Conservation (phyloP, 2,888 invertebrate genomes). For the Lumbricus terrestris region DNA sequence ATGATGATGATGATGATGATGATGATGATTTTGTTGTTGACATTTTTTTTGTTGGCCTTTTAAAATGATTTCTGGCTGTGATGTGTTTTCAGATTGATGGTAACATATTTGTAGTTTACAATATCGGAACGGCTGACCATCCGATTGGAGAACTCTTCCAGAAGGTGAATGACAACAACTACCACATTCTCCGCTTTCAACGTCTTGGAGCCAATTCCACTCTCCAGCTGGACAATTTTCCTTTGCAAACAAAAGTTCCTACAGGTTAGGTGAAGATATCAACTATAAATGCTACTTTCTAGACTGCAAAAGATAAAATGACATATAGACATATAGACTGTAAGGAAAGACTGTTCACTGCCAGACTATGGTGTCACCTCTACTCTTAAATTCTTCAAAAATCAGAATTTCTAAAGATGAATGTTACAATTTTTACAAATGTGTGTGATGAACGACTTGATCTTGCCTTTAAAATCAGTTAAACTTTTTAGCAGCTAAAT, state of each 20-base stretch:
- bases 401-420: neutral
- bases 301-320: neutral
- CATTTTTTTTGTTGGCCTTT: neutral
- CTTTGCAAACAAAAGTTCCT: constrained; percentile 75
- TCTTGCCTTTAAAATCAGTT: neutral
- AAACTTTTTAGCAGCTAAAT: neutral
- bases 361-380: neutral
- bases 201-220: constrained; percentile 86
- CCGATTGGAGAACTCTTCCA: constrained; percentile 68
- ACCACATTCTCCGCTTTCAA: constrained; percentile 87
- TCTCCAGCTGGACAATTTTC: constrained; percentile 82
- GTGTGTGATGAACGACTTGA: neutral
- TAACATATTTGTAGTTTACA: constrained; percentile 87
- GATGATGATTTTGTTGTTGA: neutral
- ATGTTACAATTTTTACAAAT: neutral
- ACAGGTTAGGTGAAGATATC: constrained; percentile 68
- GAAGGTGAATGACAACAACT: constrained; percentile 85
- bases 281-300: neutral
- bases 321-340: neutral
- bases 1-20: neutral
- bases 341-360: neutral
- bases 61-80: constrained; percentile 7
- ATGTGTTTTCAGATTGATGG: constrained; percentile 66
- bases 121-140: constrained; percentile 86
- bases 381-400: neutral